Base-by-base conservation (phyloP, 2,888 invertebrate species). In the Eulithis prunata region DNA sequence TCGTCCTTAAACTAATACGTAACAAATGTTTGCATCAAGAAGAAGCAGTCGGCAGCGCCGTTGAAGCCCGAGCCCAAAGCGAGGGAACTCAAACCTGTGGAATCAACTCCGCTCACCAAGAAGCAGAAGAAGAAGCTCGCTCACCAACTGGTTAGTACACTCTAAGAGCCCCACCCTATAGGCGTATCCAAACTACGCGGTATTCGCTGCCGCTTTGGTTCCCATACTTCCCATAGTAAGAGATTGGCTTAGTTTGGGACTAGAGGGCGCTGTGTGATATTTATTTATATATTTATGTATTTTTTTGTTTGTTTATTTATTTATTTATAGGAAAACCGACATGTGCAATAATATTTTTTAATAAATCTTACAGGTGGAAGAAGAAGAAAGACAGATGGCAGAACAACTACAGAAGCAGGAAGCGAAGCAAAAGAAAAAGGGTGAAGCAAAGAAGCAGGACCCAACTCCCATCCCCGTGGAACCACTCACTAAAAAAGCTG, bases 71-170 rank as follows among this genome's bases (percentile, higher is more conserved):
- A 76, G 49, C 75, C 71, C 54, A 83, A 85, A 43, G 70, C 74
- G 3, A 43, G 61, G 38, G 78, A 80, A 28, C 52, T 72, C 4
- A 81, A 82, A 66, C 75, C 66, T 28, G 77, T 79, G 0, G 78
- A 80, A 0, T 60, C 78, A 0, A 79, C 79, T 49, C 71, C 84
- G 3, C 74, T 90, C 0, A 88, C 87, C 0, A 93, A 93, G 80
- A 93, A 93, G 63, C 93, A 93, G 68, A 74, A 87, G 71, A 91
- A 88, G 36, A 67, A 84, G 51, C 75, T 92, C 3, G 91, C 90
- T 1, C 90, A 89, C 51, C 88, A 90, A 77, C 88, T 90, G 87
- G 90, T 87, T 14, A 32, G 12, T 32, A 7, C n/a, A 32, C 32
- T n/a, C n/a, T n/a, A n/a, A n/a, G n/a, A n/a, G n/a, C n/a, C n/a